A percentile compares a stretch with the other conserved stretches of the same genome.
Conservation (phyloP, 2,113 vertebrate genomes). For the Pantherophis guttatus region DNA sequence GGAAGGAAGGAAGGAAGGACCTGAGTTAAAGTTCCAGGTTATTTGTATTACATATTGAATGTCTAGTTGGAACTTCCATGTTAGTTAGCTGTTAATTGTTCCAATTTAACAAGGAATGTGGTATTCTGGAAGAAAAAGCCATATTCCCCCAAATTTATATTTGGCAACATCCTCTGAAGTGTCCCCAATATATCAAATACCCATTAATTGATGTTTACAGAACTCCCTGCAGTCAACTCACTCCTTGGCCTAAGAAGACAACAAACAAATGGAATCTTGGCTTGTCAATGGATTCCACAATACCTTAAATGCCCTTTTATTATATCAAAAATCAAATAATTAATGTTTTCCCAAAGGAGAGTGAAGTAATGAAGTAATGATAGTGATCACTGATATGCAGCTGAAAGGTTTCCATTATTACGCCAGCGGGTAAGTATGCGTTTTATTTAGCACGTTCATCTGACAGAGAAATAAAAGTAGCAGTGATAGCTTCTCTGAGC, state of each 20-base stretch:
- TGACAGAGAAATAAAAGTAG: slow-evolving; percentile 13
- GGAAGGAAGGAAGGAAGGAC: background rate
- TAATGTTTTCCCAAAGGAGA: slow-evolving; percentile 9
- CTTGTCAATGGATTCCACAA: slow-evolving; percentile 22
- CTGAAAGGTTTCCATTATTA: slow-evolving; percentile 34
- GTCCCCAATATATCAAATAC: background rate
- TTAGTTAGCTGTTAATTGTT: background rate
- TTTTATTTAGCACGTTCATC: background rate
- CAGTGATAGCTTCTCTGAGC: slow-evolving; percentile 14
- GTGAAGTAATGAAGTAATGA: background rate
- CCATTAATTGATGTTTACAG: background rate
- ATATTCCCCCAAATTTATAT: background rate
- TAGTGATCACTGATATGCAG: background rate
- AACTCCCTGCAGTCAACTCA: background rate
- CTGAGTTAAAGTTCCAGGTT: background rate
- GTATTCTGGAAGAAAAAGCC: background rate
- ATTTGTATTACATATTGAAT: background rate
- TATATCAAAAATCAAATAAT: slow-evolving; percentile 10
- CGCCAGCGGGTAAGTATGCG: background rate
- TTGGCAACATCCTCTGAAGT: background rate
- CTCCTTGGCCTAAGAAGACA: background rate
- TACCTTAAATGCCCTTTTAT: background rate
- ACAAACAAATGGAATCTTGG: background rate
- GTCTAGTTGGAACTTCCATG: background rate
- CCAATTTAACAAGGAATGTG: background rate